Conservation (phyloP, 2,888 invertebrate genomes). For the Harpagoxenus sublaevis region DNA sequence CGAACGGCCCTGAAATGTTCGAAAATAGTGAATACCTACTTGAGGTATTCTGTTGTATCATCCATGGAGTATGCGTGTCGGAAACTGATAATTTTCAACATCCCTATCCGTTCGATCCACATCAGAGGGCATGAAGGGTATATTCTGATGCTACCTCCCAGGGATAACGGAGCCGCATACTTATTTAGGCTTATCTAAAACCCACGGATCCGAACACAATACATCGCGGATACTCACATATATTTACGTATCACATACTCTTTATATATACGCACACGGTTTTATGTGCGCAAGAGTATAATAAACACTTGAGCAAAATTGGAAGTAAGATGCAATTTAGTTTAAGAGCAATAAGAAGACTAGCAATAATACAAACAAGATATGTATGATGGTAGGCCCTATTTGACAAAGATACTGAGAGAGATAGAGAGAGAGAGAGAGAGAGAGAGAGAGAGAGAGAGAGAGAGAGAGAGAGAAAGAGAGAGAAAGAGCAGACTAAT, state of each 20-base stretch:
- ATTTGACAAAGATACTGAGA: background rate
- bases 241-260: background rate
- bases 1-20: background rate
- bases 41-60: background rate
- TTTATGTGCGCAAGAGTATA: background rate
- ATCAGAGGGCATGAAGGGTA: constrained; percentile 25
- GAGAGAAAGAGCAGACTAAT: background rate
- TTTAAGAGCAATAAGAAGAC: background rate
- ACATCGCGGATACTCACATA: background rate
- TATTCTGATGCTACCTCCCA: background rate
- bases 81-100: background rate
- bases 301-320: background rate
- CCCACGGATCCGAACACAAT: background rate
- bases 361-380: background rate
- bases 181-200: background rate
- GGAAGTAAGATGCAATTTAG: background rate
- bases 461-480: background rate
- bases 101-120: background rate
- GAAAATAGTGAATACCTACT: background rate
- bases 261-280: background rate
- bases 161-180: background rate
- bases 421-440: background rate
- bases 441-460: background rate
- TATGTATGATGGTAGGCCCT: background rate
- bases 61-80: background rate